Conservation (phyloP, 2,797 vertebrate genomes). For the Masticophis lateralis region DNA sequence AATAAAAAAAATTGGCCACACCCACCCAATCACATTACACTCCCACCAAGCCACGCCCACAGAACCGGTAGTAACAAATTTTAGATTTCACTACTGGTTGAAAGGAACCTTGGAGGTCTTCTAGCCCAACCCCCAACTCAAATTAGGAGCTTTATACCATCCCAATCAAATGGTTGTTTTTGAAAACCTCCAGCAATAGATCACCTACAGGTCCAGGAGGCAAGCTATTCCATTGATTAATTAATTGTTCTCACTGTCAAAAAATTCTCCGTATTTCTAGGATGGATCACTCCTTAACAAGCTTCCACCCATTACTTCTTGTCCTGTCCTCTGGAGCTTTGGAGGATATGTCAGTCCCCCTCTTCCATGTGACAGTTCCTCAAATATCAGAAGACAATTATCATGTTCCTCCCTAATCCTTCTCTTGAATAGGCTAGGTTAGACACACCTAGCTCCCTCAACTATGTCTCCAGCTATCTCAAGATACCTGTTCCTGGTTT, state of each 20-base stretch:
- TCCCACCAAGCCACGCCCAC: no score
- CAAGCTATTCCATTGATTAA: background rate
- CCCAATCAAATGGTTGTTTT: background rate
- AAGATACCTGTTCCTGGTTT: background rate
- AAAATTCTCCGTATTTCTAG: background rate
- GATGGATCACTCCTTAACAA: background rate
- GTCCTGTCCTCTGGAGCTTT: background rate
- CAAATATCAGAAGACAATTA: background rate
- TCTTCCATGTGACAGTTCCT: background rate
- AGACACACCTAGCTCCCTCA: background rate
- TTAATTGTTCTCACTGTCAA: background rate
- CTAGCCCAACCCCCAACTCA: background rate
- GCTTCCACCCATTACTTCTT: background rate
- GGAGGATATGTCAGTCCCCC: no score
- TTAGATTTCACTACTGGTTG: no score
- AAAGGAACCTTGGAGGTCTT: background rate
- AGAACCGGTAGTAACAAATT: no score
- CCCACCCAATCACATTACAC: no score
- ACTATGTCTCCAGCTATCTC: background rate
- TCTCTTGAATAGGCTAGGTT: background rate
- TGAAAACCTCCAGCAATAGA: background rate
- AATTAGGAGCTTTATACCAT: background rate
- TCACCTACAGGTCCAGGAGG: background rate
- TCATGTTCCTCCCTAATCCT: background rate
- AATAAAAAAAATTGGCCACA: no score